A percentile compares a stretch with the other conserved stretches of the same genome.
Conservation (phyloP, 2,113 vertebrate genomes). For the Forbesichthys agassizii region DNA sequence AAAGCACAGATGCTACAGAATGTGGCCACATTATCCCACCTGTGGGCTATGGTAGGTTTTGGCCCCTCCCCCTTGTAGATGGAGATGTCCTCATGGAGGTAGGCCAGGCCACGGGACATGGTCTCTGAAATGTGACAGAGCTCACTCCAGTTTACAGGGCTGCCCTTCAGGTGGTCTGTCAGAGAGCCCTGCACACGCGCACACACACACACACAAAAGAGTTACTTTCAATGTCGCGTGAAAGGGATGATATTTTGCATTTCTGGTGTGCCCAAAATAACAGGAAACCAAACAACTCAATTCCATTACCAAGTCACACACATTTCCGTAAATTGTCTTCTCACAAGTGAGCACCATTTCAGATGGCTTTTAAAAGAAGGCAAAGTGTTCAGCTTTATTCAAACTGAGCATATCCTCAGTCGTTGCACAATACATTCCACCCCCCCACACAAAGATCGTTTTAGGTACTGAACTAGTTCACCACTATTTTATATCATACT, state of each 20-base stretch:
- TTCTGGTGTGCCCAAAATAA: no score
- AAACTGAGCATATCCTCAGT: no score
- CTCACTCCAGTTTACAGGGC: slow-evolving; percentile 92
- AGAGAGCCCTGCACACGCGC: slow-evolving; percentile 84
- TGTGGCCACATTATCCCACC: slow-evolving; percentile 67
- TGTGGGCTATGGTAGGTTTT: slow-evolving; percentile 96
- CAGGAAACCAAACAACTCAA: no score
- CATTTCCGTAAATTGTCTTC: no score
- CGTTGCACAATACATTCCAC: no score
- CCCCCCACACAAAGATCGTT: no score
- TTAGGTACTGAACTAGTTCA: neutral
- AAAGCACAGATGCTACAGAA: neutral
- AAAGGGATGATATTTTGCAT: no score
- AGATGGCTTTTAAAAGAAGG: no score
- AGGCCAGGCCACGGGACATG: slow-evolving; percentile 93
- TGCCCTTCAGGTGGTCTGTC: slow-evolving; percentile 95
- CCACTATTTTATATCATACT: neutral
- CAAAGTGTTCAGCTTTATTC: no score
- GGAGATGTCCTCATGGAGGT: slow-evolving; percentile 96
- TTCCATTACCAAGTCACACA: no score
- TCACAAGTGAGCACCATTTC: no score
- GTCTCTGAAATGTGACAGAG: slow-evolving; percentile 93
- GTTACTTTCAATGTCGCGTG: no score
- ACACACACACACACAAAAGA: neutral
- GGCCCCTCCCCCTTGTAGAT: slow-evolving; percentile 90